A percentile compares a stretch with the other conserved stretches of the same genome.
phyloP scores from a whole-genome alignment of 2,113 vertebrate genomes.

The Gopherus evgoodei region DNA sequence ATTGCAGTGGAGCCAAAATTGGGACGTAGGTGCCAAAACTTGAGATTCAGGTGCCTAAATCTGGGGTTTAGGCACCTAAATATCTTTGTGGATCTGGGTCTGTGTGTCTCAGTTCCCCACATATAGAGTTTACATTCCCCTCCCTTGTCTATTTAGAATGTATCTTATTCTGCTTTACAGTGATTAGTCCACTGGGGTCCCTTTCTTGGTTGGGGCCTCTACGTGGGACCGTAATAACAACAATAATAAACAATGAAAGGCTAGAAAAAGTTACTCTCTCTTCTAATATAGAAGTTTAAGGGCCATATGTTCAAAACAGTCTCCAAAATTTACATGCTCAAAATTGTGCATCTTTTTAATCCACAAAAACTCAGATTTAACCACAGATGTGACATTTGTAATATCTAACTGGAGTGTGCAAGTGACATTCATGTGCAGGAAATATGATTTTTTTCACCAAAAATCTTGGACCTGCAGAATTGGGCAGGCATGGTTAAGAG shows the following conservation, averaged over 20 bases:
- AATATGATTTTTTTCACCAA: neutral
- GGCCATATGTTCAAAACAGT: neutral
- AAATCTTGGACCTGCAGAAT: neutral
- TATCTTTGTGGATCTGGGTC: neutral
- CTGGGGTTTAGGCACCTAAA: neutral
- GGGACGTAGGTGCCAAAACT: no score
- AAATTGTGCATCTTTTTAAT: neutral
- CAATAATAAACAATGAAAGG: neutral
- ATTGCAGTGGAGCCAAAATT: no score
- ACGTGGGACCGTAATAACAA: constrained; percentile 33
- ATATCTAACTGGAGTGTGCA: neutral
- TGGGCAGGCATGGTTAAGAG: neutral
- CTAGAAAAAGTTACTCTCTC: neutral
- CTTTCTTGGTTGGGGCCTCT: constrained; percentile 20
- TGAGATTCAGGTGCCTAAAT: no score
- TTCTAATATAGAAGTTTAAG: neutral
- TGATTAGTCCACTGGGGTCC: neutral
- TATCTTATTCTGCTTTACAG: neutral
- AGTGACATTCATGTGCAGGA: neutral
- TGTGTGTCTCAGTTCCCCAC: constrained; percentile 6
- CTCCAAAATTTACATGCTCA: neutral
- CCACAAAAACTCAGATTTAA: neutral
- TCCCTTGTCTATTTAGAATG: neutral
- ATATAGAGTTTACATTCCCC: neutral
- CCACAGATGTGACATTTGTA: neutral